Evolutionary conservation across 2,888 invertebrate genomes (phyloP), one percentile per base, ranked within the genome.

Genomic region (Augiades crinisus): DNA sequence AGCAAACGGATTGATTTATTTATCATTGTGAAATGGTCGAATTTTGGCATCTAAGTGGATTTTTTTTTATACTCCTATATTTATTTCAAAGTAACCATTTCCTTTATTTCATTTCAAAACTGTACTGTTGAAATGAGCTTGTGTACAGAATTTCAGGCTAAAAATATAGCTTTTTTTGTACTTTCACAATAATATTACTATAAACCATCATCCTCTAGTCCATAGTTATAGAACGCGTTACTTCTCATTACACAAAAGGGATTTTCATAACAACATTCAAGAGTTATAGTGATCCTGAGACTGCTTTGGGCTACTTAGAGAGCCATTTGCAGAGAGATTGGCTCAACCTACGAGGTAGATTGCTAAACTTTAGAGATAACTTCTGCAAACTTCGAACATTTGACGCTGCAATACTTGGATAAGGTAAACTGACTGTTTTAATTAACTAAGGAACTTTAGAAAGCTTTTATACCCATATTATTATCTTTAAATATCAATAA

Each of bases 381-480:
- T 86, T 76, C 72, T 71, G 75, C 62, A 74, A 88, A 89, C 86
- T 89, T 86, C 65, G 79, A 75, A 80, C 85, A 75, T 85, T 85
- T 86, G 85, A 83, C 77, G 77, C 78, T 81, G 78, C 83, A 84
- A 81, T 82, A 83, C 78, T 84, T 72, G 74, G 82, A 85, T 84
- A 83, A 85, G 80, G 81, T 87, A 82, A 79, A 83, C 80, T 78
- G 75, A 76, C 77, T 81, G 78, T 74, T 77, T 78, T 84, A 83
- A 84, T 86, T 84, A 84, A 79, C 75, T 84, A 73, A 75, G 17
- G 17, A 70, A 76, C 70, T 59, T 59, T 51, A 56, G 61, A 59
- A 47, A 49, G 54, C 31, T 54, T 41, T 56, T 55, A 58, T 33
- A 44, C 46, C 59, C 46, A 55, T 53, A 51, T 56, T 50, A 53